phyloP scores from a whole-genome alignment of 2,888 invertebrate genomes.

The Petrolisthes manimaculis region DNA sequence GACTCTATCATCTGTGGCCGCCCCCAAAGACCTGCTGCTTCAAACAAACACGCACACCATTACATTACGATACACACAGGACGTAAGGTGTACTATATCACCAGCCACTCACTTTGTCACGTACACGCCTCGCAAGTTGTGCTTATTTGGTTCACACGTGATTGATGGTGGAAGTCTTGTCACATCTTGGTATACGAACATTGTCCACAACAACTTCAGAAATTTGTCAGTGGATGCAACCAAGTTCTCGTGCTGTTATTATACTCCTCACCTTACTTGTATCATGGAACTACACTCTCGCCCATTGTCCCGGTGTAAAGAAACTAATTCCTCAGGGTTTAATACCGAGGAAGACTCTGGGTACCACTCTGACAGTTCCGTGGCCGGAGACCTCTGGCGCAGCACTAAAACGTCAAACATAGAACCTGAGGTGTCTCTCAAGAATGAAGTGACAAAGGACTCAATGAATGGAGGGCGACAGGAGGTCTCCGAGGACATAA shows the following conservation, averaged over 20 bases:
- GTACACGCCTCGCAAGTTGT: neutral
- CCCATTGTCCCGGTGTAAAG: no score
- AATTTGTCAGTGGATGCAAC: no score
- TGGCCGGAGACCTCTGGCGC: neutral
- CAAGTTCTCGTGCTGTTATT: no score
- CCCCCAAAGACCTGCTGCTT: neutral
- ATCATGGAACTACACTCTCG: no score
- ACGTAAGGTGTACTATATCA: neutral
- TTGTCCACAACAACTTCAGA: no score
- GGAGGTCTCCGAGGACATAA: neutral
- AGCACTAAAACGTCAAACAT: neutral
- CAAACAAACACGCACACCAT: neutral
- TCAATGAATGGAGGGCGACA: neutral
- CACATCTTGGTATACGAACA: no score
- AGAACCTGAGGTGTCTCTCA: neutral
- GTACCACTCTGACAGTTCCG: slow-evolving; percentile 33
- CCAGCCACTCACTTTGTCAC: neutral
- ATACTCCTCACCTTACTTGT: no score
- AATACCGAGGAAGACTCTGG: slow-evolving; percentile 22
- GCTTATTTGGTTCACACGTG: neutral
- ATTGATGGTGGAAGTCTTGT: no score
- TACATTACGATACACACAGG: neutral
- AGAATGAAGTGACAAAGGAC: neutral
- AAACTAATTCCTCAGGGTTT: no score
- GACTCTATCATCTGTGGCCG: slow-evolving; percentile 25